A percentile compares a stretch with the other conserved stretches of the same genome.
phyloP scores from a whole-genome alignment of 2,113 vertebrate genomes.

The Lophochroa leadbeateri region DNA sequence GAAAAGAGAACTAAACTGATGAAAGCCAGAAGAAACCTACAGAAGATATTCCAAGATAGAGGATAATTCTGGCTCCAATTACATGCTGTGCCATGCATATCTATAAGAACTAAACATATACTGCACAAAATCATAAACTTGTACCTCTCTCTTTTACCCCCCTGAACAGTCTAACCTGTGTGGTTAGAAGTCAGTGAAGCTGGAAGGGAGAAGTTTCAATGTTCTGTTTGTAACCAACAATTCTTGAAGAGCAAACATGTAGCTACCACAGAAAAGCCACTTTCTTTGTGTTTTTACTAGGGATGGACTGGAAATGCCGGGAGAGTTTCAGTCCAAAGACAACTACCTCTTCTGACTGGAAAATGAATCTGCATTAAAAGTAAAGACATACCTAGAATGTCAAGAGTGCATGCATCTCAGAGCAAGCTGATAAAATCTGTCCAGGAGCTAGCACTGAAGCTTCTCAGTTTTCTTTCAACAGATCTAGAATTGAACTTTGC shows the following conservation, averaged over 20 bases:
- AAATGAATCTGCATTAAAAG: not conserved
- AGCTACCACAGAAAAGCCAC: not conserved
- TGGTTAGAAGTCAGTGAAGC: not conserved
- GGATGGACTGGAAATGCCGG: not conserved
- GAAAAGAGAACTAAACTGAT: not conserved
- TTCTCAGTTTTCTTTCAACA: not conserved
- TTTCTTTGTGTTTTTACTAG: not conserved
- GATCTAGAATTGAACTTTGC: not conserved
- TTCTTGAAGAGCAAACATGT: not conserved
- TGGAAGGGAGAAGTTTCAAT: not conserved
- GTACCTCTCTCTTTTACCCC: not conserved
- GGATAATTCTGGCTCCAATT: not conserved
- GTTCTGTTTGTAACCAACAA: not conserved
- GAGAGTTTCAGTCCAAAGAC: not conserved
- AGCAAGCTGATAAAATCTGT: not conserved
- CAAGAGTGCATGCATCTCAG: not conserved
- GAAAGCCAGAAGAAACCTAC: not conserved
- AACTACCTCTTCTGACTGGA: not conserved
- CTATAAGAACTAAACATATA: not conserved
- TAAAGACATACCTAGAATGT: not conserved
- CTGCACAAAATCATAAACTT: not conserved
- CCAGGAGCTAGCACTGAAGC: not conserved
- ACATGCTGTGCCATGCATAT: not conserved
- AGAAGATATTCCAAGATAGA: not conserved
- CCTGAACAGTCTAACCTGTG: not conserved